Evolutionary conservation across 2,888 invertebrate genomes (phyloP).

Genomic region (Cerastis rubricosa): DNA sequence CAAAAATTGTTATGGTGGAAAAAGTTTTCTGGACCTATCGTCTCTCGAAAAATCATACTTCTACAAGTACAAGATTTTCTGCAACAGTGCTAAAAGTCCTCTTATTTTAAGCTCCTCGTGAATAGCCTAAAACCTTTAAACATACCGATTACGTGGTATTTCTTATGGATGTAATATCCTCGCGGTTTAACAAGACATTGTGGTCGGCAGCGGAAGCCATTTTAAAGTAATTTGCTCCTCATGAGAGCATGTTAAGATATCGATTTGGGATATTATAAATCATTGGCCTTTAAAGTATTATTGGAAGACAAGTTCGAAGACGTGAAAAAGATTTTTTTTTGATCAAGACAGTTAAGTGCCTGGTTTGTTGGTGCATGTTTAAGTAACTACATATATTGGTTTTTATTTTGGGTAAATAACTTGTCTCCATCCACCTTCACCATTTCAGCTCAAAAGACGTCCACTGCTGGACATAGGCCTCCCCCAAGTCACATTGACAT

Average conservation of each 20-base stretch:
- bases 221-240: slow-evolving; percentile 51
- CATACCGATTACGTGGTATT: slow-evolving; percentile 22
- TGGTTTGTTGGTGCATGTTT: not conserved
- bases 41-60: not conserved
- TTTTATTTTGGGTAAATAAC: not conserved
- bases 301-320: not conserved
- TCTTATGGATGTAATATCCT: slow-evolving; percentile 36
- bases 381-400: not conserved
- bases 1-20: no score
- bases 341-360: not conserved
- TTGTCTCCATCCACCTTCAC: no score
- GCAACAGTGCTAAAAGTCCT: not conserved
- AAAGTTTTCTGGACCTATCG: not conserved
- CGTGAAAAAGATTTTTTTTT: not conserved
- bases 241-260: slow-evolving; percentile 36
- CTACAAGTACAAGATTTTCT: not conserved
- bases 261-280: slow-evolving; percentile 35
- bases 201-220: slow-evolving; percentile 48
- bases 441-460: no score
- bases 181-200: slow-evolving; percentile 42
- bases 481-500: no score
- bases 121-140: slow-evolving; percentile 29
- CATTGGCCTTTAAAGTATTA: not conserved
- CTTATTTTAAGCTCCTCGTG: slow-evolving; percentile 10
- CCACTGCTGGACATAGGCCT: no score